Evolutionary conservation across 2,888 invertebrate species (phyloP).

Genomic region (Acleris literana): DNA sequence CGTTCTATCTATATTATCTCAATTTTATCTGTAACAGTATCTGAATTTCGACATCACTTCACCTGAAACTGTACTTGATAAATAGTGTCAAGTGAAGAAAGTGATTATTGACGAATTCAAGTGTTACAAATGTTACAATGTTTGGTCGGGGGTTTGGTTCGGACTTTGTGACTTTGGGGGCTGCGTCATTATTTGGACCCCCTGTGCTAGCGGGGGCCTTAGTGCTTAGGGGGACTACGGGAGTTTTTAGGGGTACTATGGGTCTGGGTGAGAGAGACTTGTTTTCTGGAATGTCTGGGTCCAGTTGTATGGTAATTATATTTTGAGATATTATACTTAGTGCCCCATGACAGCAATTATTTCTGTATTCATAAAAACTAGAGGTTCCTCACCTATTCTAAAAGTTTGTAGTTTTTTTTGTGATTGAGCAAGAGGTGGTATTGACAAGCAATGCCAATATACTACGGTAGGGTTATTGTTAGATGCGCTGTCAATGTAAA

Average conservation of each 20-base stretch:
- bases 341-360: no score
- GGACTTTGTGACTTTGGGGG: conserved; percentile 22
- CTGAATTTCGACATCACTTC: conserved; percentile 28
- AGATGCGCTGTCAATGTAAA: no score
- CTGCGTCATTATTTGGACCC: conserved; percentile 19
- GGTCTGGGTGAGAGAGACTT: conserved; percentile 7
- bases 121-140: conserved; percentile 24
- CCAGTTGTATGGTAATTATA: conserved; percentile 26
- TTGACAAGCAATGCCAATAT: no score
- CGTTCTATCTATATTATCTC: conserved; percentile 7
- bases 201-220: conserved; percentile 29
- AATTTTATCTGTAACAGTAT: conserved; percentile 15
- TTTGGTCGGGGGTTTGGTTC: conserved; percentile 24
- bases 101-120: conserved; percentile 18
- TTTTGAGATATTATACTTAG: no score
- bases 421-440: no score
- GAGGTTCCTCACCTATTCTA: no score
- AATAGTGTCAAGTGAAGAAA: conserved; percentile 31
- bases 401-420: no score
- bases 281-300: conserved; percentile 8
- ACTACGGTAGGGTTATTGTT: no score
- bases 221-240: conserved; percentile 17
- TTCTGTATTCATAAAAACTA: no score
- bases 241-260: conserved; percentile 21
- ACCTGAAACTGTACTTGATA: conserved; percentile 20